Evolutionary conservation across 2,113 vertebrate genomes (phyloP), one percentile per base, ranked within the genome.

Genomic region (Trogon melanurus): DNA sequence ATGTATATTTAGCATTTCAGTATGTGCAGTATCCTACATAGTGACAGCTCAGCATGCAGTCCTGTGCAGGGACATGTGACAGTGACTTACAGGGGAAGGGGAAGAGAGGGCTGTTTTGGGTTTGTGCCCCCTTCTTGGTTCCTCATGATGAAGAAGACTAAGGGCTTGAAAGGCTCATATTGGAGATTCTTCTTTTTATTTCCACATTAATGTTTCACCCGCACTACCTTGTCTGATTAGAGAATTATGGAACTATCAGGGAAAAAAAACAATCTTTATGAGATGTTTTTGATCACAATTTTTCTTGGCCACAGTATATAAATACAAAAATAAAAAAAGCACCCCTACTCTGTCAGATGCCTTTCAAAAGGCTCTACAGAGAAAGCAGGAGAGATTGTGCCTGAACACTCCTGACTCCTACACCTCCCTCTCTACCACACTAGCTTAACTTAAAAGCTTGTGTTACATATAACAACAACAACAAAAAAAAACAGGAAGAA

Each of bases 41-140:
- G 74, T 0, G 0, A 74, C 29, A 71, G 32, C 0, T 0, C 4
- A 6, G n/a, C 1, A 0, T 23, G 16, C 11, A 26, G 56, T 64
- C 47, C 79, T 48, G 18, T 30, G 74, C 47, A 69, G 38, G 48
- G 29, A 14, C 3, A 4, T 25, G 36, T 84, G 65, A 41, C 9
- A 10, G 57, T 74, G 57, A n/a, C 56, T 53, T 38, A 34, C 4
- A 60, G 30, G 18, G 36, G 16, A 17, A 44, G 44, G 32, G 34
- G 8, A 66, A 76, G n/a, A 57, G 27, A 6, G 5, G 11, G 11
- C 30, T 86, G 44, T 10, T 7, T 19, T 58, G 9, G 9, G 12
- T 38, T 61, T 78, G 34, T 56, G 65, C 13, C 26, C 21, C 10
- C 18, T 47, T 89, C 38, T 65, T 53, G 11, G 10, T 8, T 88